Base-by-base conservation (phyloP, 2,888 invertebrate species). In the Labia minor region DNA sequence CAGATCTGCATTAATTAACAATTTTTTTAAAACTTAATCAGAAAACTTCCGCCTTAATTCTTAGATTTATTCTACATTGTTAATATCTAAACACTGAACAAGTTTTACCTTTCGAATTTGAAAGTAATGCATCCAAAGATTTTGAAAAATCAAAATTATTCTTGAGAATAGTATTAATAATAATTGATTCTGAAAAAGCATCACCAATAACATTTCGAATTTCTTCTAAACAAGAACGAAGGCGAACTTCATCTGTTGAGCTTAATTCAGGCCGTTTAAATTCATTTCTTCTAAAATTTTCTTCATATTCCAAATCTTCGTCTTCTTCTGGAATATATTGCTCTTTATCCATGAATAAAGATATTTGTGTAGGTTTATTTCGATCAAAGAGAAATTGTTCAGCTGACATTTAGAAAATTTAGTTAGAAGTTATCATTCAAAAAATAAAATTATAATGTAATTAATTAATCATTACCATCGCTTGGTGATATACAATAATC, bases 401-500 rank as follows among this genome's bases (percentile, higher is more conserved):
- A 49, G 86, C 82, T 78, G 69, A 2, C 33, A 33, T 8, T 8
- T 33, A 33, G 6, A 33, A 33, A n/a, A 21, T 14, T 65, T 14
- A 61, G 2, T 4, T 21, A n/a, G n/a, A n/a, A n/a, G n/a, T n/a
- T n/a, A n/a, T n/a, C n/a, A n/a, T n/a, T n/a, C n/a, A n/a, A n/a
- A n/a, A n/a, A n/a, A n/a, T n/a, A n/a, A n/a, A n/a, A n/a, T n/a
- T n/a, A n/a, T n/a, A n/a, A n/a, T n/a, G n/a, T n/a, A n/a, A n/a
- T n/a, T n/a, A n/a, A n/a, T n/a, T n/a, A n/a, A n/a, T n/a, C n/a
- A n/a, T 73, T 74, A 81, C 81, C 80, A 80, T 93, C 92, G 75
- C 90, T 89, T 1, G 95, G 95, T 14, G 95, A 96, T 73, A 94
- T 86, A 75, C 89, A 90, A 77, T 86, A 89, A 75, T 94, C 94